Conservation (phyloP, 2,888 invertebrate genomes). For the Cyrtodaria siliqua region DNA sequence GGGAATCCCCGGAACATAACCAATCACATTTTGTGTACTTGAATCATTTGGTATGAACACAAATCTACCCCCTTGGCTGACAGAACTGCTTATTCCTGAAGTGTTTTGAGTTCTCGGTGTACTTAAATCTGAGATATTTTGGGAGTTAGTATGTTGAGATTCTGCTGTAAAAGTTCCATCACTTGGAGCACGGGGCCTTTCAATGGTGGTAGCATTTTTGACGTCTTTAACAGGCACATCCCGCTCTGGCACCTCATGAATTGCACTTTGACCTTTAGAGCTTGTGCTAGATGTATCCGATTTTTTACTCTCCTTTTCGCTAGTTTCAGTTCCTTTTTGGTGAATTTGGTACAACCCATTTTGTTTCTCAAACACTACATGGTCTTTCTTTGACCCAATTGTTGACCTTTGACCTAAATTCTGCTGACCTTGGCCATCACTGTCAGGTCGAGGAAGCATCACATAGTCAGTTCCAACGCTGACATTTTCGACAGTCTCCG, state of each 20-base stretch:
- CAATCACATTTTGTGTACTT: constrained; percentile 61
- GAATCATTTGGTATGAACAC: constrained; percentile 61
- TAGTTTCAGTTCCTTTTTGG: constrained; percentile 14
- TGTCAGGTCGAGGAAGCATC: constrained; percentile 35
- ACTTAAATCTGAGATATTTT: constrained; percentile 46
- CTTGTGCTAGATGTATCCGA: constrained; percentile 12
- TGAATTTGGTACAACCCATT: constrained; percentile 67
- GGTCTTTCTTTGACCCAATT: too few species aligned
- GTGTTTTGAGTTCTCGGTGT: constrained; percentile 49
- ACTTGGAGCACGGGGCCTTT: neutral
- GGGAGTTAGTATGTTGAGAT: constrained; percentile 39
- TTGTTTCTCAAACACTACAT: constrained; percentile 49
- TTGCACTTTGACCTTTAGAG: constrained; percentile 24
- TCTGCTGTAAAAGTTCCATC: constrained; percentile 3
- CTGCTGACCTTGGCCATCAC: constrained; percentile 15
- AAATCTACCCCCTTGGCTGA: constrained; percentile 50
- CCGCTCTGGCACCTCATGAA: constrained; percentile 55
- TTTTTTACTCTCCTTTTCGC: constrained; percentile 17
- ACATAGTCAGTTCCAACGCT: constrained; percentile 65
- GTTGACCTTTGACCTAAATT: neutral
- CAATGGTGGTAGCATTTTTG: neutral
- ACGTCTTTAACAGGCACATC: too few species aligned
- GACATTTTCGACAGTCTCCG: constrained; percentile 31
- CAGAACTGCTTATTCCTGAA: constrained; percentile 36
- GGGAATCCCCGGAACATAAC: constrained; percentile 55